These are phyloP conservation scores for Siniperca scherzeri DNA, from an alignment of 2,797 vertebrate genomes.

Conservation along the genomic window DNA sequence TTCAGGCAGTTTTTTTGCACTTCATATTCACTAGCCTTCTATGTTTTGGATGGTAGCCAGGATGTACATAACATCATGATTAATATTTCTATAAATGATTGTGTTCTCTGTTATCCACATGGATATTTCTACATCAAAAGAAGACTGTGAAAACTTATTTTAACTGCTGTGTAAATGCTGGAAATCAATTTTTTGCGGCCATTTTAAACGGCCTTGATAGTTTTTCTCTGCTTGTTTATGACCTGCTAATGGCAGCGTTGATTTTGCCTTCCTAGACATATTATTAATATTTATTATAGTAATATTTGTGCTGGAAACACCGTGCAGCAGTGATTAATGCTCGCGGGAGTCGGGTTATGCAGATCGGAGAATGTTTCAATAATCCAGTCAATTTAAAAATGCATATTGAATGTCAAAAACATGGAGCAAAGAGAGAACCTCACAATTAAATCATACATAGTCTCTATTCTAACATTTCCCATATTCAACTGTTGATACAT, in stretches of 20 bases:
- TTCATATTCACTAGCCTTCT: background rate
- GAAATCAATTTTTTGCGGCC: background rate
- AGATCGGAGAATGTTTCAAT: slow-evolving; percentile 14
- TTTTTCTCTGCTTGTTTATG: slow-evolving; percentile 24
- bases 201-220: background rate
- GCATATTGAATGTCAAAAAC: background rate
- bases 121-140: slow-evolving; percentile 11
- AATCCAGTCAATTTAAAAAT: background rate
- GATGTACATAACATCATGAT: background rate
- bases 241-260: slow-evolving; percentile 41
- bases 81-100: background rate
- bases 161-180: slow-evolving; percentile 4
- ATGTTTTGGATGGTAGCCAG: background rate
- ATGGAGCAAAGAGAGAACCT: slow-evolving; percentile 2
- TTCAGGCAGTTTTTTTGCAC: background rate
- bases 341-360: slow-evolving; percentile 22
- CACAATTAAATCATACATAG: background rate
- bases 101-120: background rate
- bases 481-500: background rate
- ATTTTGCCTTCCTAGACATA: slow-evolving; percentile 10
- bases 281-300: slow-evolving; percentile 48
- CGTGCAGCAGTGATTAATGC: slow-evolving; percentile 45
- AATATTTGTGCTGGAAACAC: slow-evolving; percentile 50
- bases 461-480: background rate
- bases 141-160: background rate